Percentiles rank a stretch among this genome's conserved stretches.
Evolutionary conservation across 30 jellyfish, hydroid and myxozoan species (phyloP).

Genomic region (Aurelia sp.): DNA sequence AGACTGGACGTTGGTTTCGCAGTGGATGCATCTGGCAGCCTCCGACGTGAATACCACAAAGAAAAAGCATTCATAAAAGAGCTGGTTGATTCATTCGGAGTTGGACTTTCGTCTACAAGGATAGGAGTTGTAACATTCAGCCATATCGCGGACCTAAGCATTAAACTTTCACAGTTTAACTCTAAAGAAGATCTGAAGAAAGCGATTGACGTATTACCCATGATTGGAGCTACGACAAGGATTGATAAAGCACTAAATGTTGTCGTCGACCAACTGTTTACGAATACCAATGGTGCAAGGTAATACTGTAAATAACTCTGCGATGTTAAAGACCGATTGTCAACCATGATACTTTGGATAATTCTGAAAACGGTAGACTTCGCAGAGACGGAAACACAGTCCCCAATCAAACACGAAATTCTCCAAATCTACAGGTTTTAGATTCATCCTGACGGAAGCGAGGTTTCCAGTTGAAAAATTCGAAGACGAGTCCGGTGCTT

Average conservation of each 20-base stretch:
- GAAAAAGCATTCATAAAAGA: slow-evolving; percentile 69
- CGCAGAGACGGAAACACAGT: too few species aligned
- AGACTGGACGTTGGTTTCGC: slow-evolving; percentile 75
- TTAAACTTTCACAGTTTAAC: slow-evolving; percentile 53
- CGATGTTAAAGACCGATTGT: too few species aligned
- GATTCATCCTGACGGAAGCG: too few species aligned
- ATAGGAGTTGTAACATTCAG: slow-evolving; percentile 82
- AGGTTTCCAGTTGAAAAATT: too few species aligned
- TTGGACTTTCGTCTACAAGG: slow-evolving; percentile 45
- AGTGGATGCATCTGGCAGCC: slow-evolving; percentile 84
- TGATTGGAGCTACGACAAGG: slow-evolving; percentile 80
- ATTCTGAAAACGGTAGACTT: too few species aligned
- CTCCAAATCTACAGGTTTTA: too few species aligned
- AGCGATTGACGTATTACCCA: slow-evolving; percentile 79
- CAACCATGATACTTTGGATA: too few species aligned
- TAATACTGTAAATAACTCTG: background rate
- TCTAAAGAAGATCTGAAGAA: slow-evolving; percentile 42
- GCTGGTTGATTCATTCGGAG: slow-evolving; percentile 69
- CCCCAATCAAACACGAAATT: too few species aligned
- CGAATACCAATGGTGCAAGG: slow-evolving; percentile 72
- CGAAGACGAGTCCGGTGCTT: too few species aligned
- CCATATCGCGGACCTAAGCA: slow-evolving; percentile 65
- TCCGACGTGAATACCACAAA: slow-evolving; percentile 59
- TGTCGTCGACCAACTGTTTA: slow-evolving; percentile 64
- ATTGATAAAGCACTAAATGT: slow-evolving; percentile 79